phyloP scores from a whole-genome alignment of 2,797 vertebrate genomes.

The Acanthopagrus latus region DNA sequence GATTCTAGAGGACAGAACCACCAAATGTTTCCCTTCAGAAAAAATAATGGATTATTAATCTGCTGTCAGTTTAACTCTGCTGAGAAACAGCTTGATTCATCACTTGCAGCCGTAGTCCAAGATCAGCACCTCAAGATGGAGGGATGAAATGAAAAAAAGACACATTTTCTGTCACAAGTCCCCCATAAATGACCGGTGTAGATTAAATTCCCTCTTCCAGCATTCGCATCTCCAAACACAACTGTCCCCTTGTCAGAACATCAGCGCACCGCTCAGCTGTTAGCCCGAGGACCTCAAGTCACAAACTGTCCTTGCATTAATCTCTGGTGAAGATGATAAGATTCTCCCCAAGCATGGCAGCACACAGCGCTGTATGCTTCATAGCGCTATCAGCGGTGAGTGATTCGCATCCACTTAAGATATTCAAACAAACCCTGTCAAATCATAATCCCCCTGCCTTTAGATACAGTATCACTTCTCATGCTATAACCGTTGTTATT shows the following conservation, averaged over 20 bases:
- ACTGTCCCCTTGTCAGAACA: constrained; percentile 5
- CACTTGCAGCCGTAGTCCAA: not conserved
- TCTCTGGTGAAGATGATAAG: constrained; percentile 66
- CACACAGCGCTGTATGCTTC: constrained; percentile 25
- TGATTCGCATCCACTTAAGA: constrained; percentile 75
- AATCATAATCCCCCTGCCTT: constrained; percentile 75
- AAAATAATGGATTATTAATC: not conserved
- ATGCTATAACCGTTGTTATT: constrained; percentile 61
- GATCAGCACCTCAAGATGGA: not conserved
- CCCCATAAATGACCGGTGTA: no score
- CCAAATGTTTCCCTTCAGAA: not conserved
- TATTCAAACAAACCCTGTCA: constrained; percentile 71
- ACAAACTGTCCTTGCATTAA: constrained; percentile 51
- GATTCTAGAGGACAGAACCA: not conserved
- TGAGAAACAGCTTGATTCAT: not conserved
- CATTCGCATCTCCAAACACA: constrained; percentile 6
- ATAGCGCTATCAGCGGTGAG: constrained; percentile 56
- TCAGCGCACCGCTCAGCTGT: constrained; percentile 11
- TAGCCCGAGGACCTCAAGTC: constrained; percentile 29
- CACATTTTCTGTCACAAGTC: not conserved
- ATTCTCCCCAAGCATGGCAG: constrained; percentile 48
- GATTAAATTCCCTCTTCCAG: not conserved
- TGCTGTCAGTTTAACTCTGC: not conserved
- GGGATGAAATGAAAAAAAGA: not conserved
- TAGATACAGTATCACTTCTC: constrained; percentile 66